Conservation (phyloP, 2,888 invertebrate genomes). For the Coelinius sp. region DNA sequence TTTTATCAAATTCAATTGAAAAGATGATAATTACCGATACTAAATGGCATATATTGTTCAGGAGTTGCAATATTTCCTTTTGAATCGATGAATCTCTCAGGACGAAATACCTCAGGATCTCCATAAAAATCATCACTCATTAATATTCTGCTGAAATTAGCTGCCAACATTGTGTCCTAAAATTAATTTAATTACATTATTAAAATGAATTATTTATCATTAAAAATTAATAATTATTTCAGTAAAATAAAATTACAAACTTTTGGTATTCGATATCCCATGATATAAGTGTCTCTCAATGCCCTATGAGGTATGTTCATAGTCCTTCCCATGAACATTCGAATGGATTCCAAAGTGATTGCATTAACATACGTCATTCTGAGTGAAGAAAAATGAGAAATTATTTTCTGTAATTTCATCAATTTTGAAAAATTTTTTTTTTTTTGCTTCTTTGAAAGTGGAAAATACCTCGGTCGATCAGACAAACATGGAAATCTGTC, state of each 20-base stretch:
- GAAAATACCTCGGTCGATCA: slow-evolving; percentile 77
- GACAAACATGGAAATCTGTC: slow-evolving; percentile 79
- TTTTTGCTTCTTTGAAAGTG: not conserved
- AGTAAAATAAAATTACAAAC: slow-evolving; percentile 72
- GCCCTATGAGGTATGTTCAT: slow-evolving; percentile 88
- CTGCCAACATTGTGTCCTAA: slow-evolving; percentile 85
- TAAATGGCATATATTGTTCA: slow-evolving; percentile 84
- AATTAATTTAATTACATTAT: slow-evolving; percentile 56
- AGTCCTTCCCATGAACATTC: slow-evolving; percentile 85
- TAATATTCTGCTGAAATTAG: slow-evolving; percentile 81
- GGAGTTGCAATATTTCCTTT: slow-evolving; percentile 76
- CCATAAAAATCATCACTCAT: slow-evolving; percentile 80
- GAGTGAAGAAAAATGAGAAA: slow-evolving; percentile 55
- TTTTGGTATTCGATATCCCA: slow-evolving; percentile 84
- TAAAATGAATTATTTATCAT: not conserved
- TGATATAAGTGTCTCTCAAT: slow-evolving; percentile 78
- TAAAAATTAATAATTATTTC: not conserved
- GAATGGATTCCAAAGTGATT: slow-evolving; percentile 81
- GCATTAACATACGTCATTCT: slow-evolving; percentile 88
- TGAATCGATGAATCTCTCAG: slow-evolving; percentile 81
- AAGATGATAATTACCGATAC: slow-evolving; percentile 73
- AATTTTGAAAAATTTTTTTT: not conserved
- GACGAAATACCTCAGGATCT: slow-evolving; percentile 81
- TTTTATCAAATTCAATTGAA: no score
- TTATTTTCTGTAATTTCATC: not conserved